Percentiles rank a stretch among this genome's conserved stretches.
Evolutionary conservation across 2,797 vertebrate genomes (phyloP).

Genomic region (Orientallactaga sibirica): DNA sequence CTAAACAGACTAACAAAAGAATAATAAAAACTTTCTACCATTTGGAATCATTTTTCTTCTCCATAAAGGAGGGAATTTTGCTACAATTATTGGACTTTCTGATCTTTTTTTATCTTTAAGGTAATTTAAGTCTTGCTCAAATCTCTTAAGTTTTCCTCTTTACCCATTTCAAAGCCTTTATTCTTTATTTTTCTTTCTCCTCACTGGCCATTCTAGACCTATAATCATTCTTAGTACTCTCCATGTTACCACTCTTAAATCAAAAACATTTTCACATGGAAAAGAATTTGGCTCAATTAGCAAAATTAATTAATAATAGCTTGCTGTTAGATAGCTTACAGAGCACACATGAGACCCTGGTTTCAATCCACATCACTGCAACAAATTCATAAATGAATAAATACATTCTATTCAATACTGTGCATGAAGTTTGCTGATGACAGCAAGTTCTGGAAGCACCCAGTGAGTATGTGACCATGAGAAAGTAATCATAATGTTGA

Average conservation of each 20-base stretch:
- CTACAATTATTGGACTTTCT: conserved; percentile 3
- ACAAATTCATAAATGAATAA: no score
- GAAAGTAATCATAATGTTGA: no score
- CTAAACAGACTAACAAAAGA: neutral
- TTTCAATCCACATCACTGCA: neutral
- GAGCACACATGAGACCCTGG: neutral
- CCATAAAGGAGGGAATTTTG: conserved; percentile 45
- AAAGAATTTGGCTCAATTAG: neutral
- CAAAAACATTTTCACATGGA: conserved; percentile 21
- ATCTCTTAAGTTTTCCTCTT: neutral
- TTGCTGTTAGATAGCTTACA: neutral
- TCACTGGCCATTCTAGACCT: neutral
- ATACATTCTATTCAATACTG: neutral
- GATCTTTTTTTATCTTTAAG: conserved; percentile 44
- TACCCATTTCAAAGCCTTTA: neutral
- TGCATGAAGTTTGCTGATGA: neutral
- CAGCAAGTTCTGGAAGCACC: neutral
- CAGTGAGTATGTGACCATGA: neutral
- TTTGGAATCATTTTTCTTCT: neutral
- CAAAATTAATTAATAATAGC: conserved; percentile 41
- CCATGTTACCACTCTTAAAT: neutral
- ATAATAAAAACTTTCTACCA: neutral
- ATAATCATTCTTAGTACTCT: conserved; percentile 4
- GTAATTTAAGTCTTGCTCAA: neutral
- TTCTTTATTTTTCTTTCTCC: neutral